These are phyloP conservation scores for Tadarida brasiliensis DNA, from an alignment of 2,797 vertebrate species.

Conservation along the genomic window DNA sequence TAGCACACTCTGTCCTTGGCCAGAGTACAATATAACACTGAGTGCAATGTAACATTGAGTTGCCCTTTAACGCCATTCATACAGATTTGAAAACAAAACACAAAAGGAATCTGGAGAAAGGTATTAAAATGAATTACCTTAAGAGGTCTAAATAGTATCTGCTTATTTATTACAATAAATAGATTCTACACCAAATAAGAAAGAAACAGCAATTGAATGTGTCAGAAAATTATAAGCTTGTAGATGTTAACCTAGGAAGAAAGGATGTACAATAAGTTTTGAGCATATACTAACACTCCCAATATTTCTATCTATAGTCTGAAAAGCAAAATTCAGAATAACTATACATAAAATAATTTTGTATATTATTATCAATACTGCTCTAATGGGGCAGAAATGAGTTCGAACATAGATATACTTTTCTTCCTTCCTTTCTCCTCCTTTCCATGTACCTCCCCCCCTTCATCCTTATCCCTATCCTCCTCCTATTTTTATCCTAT, in stretches of 20 bases:
- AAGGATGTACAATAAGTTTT: background rate
- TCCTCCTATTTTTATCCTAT: background rate
- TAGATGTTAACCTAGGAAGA: background rate
- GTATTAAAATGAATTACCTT: background rate
- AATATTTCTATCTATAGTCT: background rate
- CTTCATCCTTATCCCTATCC: background rate
- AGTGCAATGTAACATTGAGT: background rate
- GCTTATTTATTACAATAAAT: background rate
- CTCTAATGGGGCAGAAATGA: background rate
- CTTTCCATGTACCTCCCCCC: background rate
- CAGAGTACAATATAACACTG: background rate
- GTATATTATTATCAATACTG: background rate
- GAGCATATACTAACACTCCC: background rate
- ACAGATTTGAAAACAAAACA: background rate
- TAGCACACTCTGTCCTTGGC: background rate
- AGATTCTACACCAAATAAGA: background rate
- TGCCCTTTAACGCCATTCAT: background rate
- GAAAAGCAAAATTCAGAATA: constrained; percentile 45
- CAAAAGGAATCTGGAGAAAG: background rate
- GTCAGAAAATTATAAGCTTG: background rate
- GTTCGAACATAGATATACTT: background rate
- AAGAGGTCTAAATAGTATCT: background rate
- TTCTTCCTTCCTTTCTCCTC: background rate
- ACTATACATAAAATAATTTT: background rate
- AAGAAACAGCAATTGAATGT: background rate